A percentile compares a stretch with the other conserved stretches of the same genome.
phyloP scores from a whole-genome alignment of 2,797 vertebrate species.

The Sebastes alutus region DNA sequence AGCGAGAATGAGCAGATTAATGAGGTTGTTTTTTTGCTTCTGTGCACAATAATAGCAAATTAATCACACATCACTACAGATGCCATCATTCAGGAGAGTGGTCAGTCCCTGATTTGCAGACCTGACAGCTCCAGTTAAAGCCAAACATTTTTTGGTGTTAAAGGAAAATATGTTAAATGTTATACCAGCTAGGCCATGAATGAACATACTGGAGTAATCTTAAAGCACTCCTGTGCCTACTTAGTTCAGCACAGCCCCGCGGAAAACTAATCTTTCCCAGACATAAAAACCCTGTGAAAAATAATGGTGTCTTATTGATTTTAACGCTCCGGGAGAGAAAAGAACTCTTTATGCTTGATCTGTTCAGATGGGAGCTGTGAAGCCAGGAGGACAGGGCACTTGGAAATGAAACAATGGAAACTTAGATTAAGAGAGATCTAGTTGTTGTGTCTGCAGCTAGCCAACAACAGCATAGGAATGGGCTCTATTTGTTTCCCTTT shows the following conservation, averaged over 20 bases:
- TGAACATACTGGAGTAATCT: constrained; percentile 36
- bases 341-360: constrained; percentile 37
- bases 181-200: constrained; percentile 35
- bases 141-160: constrained; percentile 38
- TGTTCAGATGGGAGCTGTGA: constrained; percentile 41
- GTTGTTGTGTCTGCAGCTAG: constrained; percentile 51
- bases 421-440: constrained; percentile 24
- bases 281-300: constrained; percentile 51
- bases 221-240: constrained; percentile 51
- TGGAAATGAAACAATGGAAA: constrained; percentile 59
- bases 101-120: constrained; percentile 33
- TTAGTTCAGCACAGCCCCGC: constrained; percentile 39
- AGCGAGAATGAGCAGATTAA: constrained; percentile 34
- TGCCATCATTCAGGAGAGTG: constrained; percentile 37
- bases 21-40: constrained; percentile 22
- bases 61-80: constrained; percentile 44
- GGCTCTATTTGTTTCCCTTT: constrained; percentile 50
- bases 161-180: constrained; percentile 53
- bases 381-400: constrained; percentile 20
- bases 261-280: constrained; percentile 62
- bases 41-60: constrained; percentile 36
- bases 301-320: constrained; percentile 66
- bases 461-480: constrained; percentile 27
- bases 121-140: constrained; percentile 32
- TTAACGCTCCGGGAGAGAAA: constrained; percentile 28